A percentile compares a stretch with the other conserved stretches of the same genome.
phyloP scores from a whole-genome alignment of 2,888 invertebrate genomes.

The Callosobruchus maculatus region DNA sequence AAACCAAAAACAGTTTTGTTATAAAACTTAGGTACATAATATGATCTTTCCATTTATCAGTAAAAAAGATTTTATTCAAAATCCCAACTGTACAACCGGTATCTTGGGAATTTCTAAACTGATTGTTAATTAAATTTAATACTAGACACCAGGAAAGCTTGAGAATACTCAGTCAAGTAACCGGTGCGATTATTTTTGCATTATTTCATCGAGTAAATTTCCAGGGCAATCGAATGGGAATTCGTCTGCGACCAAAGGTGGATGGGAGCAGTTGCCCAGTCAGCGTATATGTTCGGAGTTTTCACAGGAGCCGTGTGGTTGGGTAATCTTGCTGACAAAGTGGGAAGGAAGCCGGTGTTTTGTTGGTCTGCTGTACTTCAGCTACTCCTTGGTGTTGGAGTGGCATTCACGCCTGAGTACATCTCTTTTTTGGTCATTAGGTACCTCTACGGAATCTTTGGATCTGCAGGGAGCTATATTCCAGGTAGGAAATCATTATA shows the following conservation, averaged over 20 bases:
- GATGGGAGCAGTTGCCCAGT: conserved; percentile 79
- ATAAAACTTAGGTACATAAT: too few relatives aligned
- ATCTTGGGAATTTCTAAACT: too few relatives aligned
- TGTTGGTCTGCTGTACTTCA: conserved; percentile 73
- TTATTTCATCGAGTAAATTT: not conserved
- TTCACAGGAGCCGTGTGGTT: conserved; percentile 74
- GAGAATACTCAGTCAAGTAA: too few relatives aligned
- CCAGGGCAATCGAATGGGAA: conserved; percentile 74
- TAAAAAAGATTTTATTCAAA: too few relatives aligned
- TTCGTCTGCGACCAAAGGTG: conserved; percentile 70
- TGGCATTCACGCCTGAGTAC: conserved; percentile 76
- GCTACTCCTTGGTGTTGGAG: conserved; percentile 61
- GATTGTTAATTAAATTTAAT: too few relatives aligned
- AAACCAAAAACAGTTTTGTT: too few relatives aligned
- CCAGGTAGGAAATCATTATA: too few relatives aligned
- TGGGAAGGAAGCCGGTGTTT: conserved; percentile 76
- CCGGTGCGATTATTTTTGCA: not conserved
- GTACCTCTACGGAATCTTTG: conserved; percentile 61
- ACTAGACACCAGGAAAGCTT: too few relatives aligned
- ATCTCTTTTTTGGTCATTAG: conserved; percentile 65
- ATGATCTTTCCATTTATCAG: too few relatives aligned
- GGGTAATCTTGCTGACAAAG: conserved; percentile 71
- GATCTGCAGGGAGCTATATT: conserved; percentile 73
- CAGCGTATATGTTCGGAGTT: conserved; percentile 78
- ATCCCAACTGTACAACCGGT: too few relatives aligned